Evolutionary conservation across 2,888 invertebrate genomes (phyloP), one percentile per base, ranked within the genome.

Genomic region (Hyposoter dolosus): DNA sequence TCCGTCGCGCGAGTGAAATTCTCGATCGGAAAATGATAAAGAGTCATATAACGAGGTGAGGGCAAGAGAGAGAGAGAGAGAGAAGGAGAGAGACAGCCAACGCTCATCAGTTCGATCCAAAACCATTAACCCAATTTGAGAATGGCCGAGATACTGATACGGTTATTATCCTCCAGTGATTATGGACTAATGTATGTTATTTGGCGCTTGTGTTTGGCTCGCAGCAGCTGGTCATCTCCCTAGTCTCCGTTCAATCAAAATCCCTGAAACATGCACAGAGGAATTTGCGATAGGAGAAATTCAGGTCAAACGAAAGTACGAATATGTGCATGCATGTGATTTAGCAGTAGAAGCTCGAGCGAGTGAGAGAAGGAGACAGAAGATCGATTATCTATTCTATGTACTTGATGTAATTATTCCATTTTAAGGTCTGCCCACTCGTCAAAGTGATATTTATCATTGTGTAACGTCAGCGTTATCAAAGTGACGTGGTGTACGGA

Each of bases 361-460:
- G 65, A 60, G 47, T 53, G 40, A 53, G 80, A 72, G 19, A 19
- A 56, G 50, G 23, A 66, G 75, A 76, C 74, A 69, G 78, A 74
- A 71, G 79, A 79, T 23, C 19, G 79, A 66, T 65, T 66, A 80
- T 83, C 50, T 77, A 72, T 80, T n/a, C 40, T n/a, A 66, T 35
- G 65, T 53, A 47, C 53, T 72, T 43, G 47, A 71, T 83, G 53
- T 83, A 86, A 86, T 86, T 86, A 83, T 76, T 83, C 80, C 71
- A 76, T 80, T 85, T 85, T 72, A 83, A 83, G 79, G 65, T 81
- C 74, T 60, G 60, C 65, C 71, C 66, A 77, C 81, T 81, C 86
- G 81, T 86, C 86, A 81, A 85, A 83, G 81, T 81, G 81, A 74
- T 86, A 81, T 83, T 86, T 83, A 81, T 81, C 81, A 56, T 66